Conservation (phyloP, 2,888 invertebrate genomes). For the Pocota personata region DNA sequence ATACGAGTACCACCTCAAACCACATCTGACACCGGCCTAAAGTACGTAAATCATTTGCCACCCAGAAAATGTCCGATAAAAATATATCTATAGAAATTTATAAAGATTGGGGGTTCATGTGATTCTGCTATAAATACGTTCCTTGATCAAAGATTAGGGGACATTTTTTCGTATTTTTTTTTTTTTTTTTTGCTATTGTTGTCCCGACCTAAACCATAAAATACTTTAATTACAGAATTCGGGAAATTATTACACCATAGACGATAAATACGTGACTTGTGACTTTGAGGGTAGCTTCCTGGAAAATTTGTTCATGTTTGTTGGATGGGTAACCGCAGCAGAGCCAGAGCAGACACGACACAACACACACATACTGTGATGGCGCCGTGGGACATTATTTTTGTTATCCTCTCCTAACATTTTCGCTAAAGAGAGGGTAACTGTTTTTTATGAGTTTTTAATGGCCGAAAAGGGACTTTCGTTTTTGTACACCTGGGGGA, state of each 20-base stretch:
- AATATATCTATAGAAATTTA: background rate
- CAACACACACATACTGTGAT: background rate
- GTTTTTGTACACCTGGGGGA: background rate
- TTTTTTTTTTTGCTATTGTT: background rate
- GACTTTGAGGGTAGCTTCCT: constrained; percentile 12
- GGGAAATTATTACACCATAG: constrained; percentile 35
- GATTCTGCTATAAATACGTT: constrained; percentile 2
- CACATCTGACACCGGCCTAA: background rate
- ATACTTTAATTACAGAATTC: constrained; percentile 46
- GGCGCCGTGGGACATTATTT: constrained; percentile 3
- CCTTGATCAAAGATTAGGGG: constrained; percentile 26
- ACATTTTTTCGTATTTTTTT: background rate
- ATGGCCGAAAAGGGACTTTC: constrained; percentile 12
- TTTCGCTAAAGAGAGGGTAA: background rate
- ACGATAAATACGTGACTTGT: constrained; percentile 33
- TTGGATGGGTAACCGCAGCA: background rate
- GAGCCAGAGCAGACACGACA: background rate
- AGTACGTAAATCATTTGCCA: constrained; percentile 22
- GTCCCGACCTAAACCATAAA: constrained; percentile 31
- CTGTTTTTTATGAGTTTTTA: constrained; percentile 33
- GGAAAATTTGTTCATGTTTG: background rate
- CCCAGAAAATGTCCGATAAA: background rate
- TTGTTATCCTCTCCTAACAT: background rate
- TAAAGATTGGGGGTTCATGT: background rate
- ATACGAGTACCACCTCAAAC: background rate